These are phyloP conservation scores for Aleiodes sp. DNA, from an alignment of 1,140 invertebrate genomes.

Conservation along the genomic window DNA sequence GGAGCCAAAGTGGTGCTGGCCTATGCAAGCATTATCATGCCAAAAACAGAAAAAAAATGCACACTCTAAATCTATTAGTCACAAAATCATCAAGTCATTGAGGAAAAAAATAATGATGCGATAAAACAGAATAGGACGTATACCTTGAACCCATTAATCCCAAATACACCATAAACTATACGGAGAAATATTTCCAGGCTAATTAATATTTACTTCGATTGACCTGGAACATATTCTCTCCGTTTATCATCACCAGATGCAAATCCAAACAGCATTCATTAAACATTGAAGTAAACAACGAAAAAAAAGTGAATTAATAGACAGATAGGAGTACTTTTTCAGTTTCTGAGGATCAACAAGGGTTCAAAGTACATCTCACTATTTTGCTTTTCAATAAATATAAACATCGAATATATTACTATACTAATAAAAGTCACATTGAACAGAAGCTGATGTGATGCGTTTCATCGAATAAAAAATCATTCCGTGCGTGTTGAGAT, in stretches of 20 bases:
- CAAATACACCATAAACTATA: slow-evolving; percentile 20
- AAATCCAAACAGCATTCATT: too few species aligned
- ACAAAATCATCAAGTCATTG: not conserved
- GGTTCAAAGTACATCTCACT: slow-evolving; percentile 37
- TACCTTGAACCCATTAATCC: slow-evolving; percentile 36
- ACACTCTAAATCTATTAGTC: slow-evolving; percentile 42
- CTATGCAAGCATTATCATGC: slow-evolving; percentile 59
- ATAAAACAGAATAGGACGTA: slow-evolving; percentile 21
- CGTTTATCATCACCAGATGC: too few species aligned
- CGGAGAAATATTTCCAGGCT: too few species aligned
- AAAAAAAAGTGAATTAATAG: too few species aligned
- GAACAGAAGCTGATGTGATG: not conserved
- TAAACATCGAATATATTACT: not conserved
- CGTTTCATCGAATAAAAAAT: not conserved
- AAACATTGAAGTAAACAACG: too few species aligned
- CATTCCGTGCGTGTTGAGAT: not conserved
- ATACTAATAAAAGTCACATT: not conserved
- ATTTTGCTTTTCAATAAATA: slow-evolving; percentile 6
- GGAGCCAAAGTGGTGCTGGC: slow-evolving; percentile 60
- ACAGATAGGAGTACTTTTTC: too few species aligned
- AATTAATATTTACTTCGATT: too few species aligned
- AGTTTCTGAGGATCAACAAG: slow-evolving; percentile 20
- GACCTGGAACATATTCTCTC: too few species aligned
- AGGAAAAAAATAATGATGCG: not conserved
- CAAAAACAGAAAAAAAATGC: slow-evolving; percentile 43